phyloP scores from a whole-genome alignment of 2,888 invertebrate genomes.

The Tanytarsus gracilentus region DNA sequence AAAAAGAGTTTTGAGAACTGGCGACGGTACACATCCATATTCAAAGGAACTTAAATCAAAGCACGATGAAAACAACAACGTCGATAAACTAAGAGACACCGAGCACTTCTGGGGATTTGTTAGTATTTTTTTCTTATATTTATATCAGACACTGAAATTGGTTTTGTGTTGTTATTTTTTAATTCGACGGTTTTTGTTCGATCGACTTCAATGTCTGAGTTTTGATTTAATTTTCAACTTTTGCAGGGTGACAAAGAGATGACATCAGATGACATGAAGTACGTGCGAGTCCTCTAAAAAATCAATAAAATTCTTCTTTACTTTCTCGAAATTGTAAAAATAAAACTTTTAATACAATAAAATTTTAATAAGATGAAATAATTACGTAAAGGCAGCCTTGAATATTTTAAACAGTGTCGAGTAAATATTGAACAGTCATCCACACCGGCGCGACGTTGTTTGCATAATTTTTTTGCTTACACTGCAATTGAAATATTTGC shows the following conservation, averaged over 20 bases:
- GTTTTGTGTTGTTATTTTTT: too few relatives aligned
- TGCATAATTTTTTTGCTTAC: too few relatives aligned
- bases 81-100: neutral
- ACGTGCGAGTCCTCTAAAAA: constrained; percentile 41
- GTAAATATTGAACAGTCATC: too few relatives aligned
- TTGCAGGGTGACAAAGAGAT: constrained; percentile 66
- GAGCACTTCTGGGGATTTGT: constrained; percentile 17
- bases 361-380: too few relatives aligned
- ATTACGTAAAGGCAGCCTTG: too few relatives aligned
- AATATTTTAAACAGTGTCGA: too few relatives aligned
- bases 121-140: neutral
- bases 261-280: constrained; percentile 55
- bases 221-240: neutral
- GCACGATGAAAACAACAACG: neutral
- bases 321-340: too few relatives aligned
- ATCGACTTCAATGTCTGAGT: neutral
- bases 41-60: constrained; percentile 29
- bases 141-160: too few relatives aligned
- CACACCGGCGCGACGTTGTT: too few relatives aligned
- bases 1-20: constrained; percentile 61
- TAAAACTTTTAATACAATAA: too few relatives aligned
- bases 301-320: constrained; percentile 34
- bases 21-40: constrained; percentile 54
- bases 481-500: too few relatives aligned
- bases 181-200: neutral